Evolutionary conservation across 2,113 vertebrate genomes (phyloP), one percentile per base, ranked within the genome.

Genomic region (Pampusana beccarii): DNA sequence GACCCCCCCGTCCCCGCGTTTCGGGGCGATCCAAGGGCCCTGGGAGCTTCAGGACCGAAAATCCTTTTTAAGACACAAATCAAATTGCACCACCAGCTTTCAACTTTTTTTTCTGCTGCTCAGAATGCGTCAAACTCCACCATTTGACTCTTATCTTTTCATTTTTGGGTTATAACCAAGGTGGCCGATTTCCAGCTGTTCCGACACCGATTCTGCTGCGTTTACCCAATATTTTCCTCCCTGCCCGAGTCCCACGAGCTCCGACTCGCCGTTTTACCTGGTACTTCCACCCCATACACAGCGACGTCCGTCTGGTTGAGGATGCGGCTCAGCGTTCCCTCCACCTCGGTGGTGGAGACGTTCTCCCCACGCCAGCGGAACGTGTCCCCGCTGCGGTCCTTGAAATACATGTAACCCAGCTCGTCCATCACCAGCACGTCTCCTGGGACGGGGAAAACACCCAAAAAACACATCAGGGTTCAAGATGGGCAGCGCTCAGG

Each of bases 321-420:
- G 75, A 99, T 86, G 58, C 95, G 93, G 48, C 99, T 99, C 89
- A 99, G 95, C 16, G 97, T 98, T 0, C 98, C 98, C 73, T 99
- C 99, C 94, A 99, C 98, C 95, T 99, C 99, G 0, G 98, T 98
- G 80, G 99, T 99, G n/a, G 99, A 99, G 40, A 99, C 98, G 3
- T 99, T 99, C 97, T 99, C 99, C 13, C 99, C 99, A 11, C 98
- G 97, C 99, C 99, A 99, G 21, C 99, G 99, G 95, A 99, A 99
- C 3, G 99, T 99, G 97, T 99, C 99, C 2, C 99, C 99, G 3
- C 98, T 97, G 10, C 99, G 98, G 69, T 99, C 99, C 26, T 78
- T 98, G 96, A 99, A 99, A 88, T 99, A 99, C 97, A 99, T 98
- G 97, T 99, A 99, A 42, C 99, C 99, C 13, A 98, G 97, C 11